These are phyloP conservation scores for Cervus canadensis DNA, from an alignment of 2,113 vertebrate genomes.

Conservation along the genomic window DNA sequence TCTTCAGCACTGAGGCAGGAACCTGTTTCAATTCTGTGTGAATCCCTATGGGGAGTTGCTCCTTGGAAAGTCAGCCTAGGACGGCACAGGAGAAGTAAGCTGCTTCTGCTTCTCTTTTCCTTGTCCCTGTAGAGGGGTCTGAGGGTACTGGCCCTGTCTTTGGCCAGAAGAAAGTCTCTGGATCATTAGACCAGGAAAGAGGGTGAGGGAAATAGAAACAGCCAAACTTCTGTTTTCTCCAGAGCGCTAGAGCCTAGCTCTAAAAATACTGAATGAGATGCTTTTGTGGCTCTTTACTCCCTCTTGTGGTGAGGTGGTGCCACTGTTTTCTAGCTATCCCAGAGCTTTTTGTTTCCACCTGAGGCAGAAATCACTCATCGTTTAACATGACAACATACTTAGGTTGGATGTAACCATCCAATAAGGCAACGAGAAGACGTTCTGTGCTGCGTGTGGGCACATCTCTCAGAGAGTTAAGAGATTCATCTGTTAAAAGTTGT, in stretches of 20 bases:
- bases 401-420: neutral
- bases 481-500: neutral
- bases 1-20: neutral
- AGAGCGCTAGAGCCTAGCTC: neutral
- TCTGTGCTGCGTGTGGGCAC: neutral
- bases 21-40: neutral
- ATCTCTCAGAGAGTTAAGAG: neutral
- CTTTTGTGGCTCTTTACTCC: constrained; percentile 41
- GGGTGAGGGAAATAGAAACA: neutral
- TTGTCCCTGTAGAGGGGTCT: neutral
- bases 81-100: neutral
- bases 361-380: neutral
- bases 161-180: neutral
- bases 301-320: constrained; percentile 12
- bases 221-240: neutral
- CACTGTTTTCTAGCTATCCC: neutral
- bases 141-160: neutral
- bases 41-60: rapidly evolving
- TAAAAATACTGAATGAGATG: neutral
- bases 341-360: neutral
- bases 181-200: neutral
- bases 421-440: neutral
- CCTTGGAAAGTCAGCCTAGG: neutral
- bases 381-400: neutral
- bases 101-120: neutral